Base-by-base conservation (phyloP, 2,113 vertebrate genomes). In the Chaetura pelagica region DNA sequence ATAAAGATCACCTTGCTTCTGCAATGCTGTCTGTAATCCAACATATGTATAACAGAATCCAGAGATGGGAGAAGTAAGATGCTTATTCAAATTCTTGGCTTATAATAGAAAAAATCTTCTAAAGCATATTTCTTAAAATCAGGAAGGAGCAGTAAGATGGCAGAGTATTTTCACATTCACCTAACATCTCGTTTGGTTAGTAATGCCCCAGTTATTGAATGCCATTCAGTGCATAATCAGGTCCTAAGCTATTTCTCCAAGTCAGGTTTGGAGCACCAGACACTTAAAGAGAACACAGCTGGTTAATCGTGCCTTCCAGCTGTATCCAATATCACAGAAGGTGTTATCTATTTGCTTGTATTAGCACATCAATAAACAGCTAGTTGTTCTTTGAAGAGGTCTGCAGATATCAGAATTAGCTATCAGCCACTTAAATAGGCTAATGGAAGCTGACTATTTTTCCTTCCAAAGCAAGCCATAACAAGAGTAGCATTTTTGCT, bases 221-320 rank as follows among this genome's bases (percentile, higher is more conserved):
- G 66, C n/a, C 7, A 29, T n/a, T 94, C 59, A 34, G 54, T 32
- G 8, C 32, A 66, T 30, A 66, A 58, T 82, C 77, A 66, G 40
- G 24, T 85, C 44, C n/a, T 54, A 49, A 72, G 8, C 24, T 79
- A 3, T 23, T 73, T 73, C 44, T 91, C 49, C 66, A 69, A 81
- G 81, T 38, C 62, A 79, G 27, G 21, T 23, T 4, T 94, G 62
- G 66, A 49, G 63, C 44, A 82, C 22, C 20, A 94, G 66, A 12
- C 69, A 54, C 30, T 84, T 84, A 76, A 87, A 84, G 35, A 94
- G 71, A 77, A 85, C 78, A 79, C 30, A 57, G 57, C 15, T 89
- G 85, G 88, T 66, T 89, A 95, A 96, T 83, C 15, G 2, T 89
- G 91, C 87, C 84, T 93, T 94, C 77, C 58, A 89, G 81, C 54